phyloP scores from a whole-genome alignment of 2,888 invertebrate species.

The Deilephila porcellus region DNA sequence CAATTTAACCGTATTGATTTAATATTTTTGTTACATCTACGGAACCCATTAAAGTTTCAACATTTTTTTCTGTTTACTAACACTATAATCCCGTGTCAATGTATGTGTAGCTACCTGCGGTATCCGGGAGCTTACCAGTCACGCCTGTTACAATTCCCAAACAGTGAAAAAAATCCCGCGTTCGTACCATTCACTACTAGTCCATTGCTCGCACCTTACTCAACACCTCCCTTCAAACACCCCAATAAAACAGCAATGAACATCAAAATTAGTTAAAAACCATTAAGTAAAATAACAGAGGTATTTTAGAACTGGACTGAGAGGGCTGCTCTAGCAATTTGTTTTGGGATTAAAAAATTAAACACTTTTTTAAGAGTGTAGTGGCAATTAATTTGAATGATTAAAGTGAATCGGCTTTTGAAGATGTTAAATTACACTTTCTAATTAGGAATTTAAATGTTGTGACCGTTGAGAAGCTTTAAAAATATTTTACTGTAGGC shows the following conservation, averaged over 20 bases:
- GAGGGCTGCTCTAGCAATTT: constrained; percentile 19
- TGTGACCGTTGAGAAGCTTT: neutral
- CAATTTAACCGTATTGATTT: neutral
- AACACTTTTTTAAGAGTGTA: constrained; percentile 17
- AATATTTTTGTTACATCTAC: constrained; percentile 32
- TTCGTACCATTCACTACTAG: constrained; percentile 64
- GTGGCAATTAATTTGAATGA: constrained; percentile 23
- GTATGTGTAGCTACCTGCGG: constrained; percentile 79
- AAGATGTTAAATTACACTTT: constrained; percentile 20
- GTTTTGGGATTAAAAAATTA: constrained; percentile 23
- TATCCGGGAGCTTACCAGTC: constrained; percentile 72
- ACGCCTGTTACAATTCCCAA: constrained; percentile 67
- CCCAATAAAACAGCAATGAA: constrained; percentile 27
- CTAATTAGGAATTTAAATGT: constrained; percentile 14
- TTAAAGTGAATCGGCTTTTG: constrained; percentile 20
- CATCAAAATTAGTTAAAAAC: constrained; percentile 6
- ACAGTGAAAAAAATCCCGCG: constrained; percentile 62
- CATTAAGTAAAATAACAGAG: constrained; percentile 1
- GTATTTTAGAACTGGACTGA: constrained; percentile 20
- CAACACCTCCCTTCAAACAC: neutral
- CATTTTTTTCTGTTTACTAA: constrained; percentile 54
- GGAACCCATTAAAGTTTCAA: constrained; percentile 43
- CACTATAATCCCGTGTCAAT: constrained; percentile 58
- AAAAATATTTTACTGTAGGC: constrained; percentile 11
- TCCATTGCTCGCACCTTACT: constrained; percentile 51